Evolutionary conservation across 2,113 vertebrate genomes (phyloP), one percentile per base, ranked within the genome.

Genomic region (Setophaga petechia): DNA sequence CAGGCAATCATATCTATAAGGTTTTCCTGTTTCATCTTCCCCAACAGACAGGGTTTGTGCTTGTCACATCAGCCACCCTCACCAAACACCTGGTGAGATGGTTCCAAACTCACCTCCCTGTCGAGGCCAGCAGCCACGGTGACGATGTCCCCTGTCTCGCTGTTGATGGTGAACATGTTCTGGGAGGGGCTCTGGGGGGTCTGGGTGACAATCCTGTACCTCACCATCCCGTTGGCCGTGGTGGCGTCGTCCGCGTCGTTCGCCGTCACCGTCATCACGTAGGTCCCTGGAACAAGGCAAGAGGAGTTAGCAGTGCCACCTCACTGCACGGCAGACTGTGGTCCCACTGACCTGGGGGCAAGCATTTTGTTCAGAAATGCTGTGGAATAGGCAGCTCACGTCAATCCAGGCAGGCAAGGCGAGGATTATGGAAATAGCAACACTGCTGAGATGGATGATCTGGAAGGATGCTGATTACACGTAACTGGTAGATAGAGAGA

Each of bases 81-180:
- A 57, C 3, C 25, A n/a, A 47, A 3, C 62, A 43, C 1, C 19
- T 1, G 31, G 35, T 4, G 4, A 2, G 18, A n/a, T 0, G 1
- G 21, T 22, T 66, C 44, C 10, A 21, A 5, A 91, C 99, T 97
- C 90, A 99, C 99, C 99, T 99, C 99, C 82, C 99, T 97, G 96
- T 99, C 99, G 11, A 99, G 98, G 37, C 99, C 99, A 0, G 99
- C 98, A 2, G 99, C 99, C 95, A 99, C 99, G 0, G 99, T 99
- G 93, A 99, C 98, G 0, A 99, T 99, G 93, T 99, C 99, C 25
- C 99, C 99, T 0, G 99, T 99, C 97, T 99, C 99, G 0, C 99
- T 99, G 98, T 99, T 99, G 82, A 99, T 99, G 55, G 99, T 99
- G 92, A 99, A 99, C 99, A 99, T 99, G 87, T 99, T 99, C 9